phyloP scores from a whole-genome alignment of 2,113 vertebrate species.

The Nycticryphes semicollaris region DNA sequence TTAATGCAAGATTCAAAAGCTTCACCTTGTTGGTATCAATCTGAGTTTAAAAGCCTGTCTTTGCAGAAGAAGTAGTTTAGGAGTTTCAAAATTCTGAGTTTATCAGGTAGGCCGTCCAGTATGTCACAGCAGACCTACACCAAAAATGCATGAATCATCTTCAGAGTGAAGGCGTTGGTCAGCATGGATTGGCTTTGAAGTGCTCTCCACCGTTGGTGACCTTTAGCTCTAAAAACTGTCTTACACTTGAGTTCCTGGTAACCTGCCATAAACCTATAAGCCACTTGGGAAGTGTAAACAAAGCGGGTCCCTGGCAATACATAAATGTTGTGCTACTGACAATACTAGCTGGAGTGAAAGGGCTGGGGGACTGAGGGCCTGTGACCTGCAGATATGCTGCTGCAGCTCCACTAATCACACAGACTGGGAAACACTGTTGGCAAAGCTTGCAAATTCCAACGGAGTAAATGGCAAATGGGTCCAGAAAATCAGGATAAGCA shows the following conservation, averaged over 20 bases:
- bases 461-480: neutral
- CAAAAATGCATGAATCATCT: neutral
- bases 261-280: neutral
- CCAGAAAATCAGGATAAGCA: neutral
- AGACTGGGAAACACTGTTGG: neutral
- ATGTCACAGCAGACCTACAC: neutral
- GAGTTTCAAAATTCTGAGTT: neutral
- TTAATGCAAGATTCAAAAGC: neutral
- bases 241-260: neutral
- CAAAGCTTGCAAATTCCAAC: neutral
- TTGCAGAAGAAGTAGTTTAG: neutral
- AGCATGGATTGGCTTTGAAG: neutral
- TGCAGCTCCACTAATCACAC: neutral
- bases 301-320: rapidly evolving
- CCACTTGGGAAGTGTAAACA: neutral
- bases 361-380: neutral
- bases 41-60: neutral
- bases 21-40: neutral
- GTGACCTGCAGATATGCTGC: neutral
- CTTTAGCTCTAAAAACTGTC: neutral
- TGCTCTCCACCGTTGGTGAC: neutral
- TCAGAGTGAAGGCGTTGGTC: neutral
- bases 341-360: neutral
- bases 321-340: neutral
- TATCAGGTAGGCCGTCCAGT: neutral